Conservation (phyloP, 2,888 invertebrate species). For the Orthosia cruda region DNA sequence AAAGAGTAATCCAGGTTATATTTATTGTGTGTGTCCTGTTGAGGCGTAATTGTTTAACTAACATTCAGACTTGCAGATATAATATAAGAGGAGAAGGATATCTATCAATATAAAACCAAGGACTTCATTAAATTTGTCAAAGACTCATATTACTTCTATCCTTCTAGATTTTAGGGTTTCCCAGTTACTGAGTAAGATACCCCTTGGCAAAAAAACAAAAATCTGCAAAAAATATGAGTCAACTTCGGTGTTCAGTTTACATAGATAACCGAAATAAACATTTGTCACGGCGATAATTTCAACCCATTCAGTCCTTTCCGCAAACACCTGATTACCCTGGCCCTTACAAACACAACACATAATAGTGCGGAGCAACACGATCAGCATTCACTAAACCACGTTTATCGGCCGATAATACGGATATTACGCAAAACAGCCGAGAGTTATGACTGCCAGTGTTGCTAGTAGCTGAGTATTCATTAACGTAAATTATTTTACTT, state of each 20-base stretch:
- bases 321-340: conserved; percentile 25
- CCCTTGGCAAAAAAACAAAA: too few relatives aligned
- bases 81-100: too few relatives aligned
- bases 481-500: too few relatives aligned
- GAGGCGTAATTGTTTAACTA: too few relatives aligned
- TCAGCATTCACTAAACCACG: conserved; percentile 46
- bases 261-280: background rate
- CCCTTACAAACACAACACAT: conserved; percentile 4
- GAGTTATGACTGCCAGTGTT: conserved; percentile 49
- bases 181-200: too few relatives aligned
- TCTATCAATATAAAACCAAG: too few relatives aligned
- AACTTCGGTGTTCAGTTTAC: background rate
- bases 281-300: background rate
- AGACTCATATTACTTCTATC: too few relatives aligned
- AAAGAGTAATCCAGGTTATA: too few relatives aligned
- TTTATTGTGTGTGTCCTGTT: too few relatives aligned
- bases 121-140: too few relatives aligned
- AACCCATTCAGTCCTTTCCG: background rate
- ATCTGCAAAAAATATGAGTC: background rate
- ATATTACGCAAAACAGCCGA: conserved; percentile 40
- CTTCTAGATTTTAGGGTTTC: too few relatives aligned
- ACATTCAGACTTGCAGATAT: too few relatives aligned
- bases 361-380: conserved; percentile 17
- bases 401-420: conserved; percentile 49
- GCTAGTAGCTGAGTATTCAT: conserved; percentile 23